Evolutionary conservation across 1,140 invertebrate genomes (phyloP).

Genomic region (Chionoecetes opilio): DNA sequence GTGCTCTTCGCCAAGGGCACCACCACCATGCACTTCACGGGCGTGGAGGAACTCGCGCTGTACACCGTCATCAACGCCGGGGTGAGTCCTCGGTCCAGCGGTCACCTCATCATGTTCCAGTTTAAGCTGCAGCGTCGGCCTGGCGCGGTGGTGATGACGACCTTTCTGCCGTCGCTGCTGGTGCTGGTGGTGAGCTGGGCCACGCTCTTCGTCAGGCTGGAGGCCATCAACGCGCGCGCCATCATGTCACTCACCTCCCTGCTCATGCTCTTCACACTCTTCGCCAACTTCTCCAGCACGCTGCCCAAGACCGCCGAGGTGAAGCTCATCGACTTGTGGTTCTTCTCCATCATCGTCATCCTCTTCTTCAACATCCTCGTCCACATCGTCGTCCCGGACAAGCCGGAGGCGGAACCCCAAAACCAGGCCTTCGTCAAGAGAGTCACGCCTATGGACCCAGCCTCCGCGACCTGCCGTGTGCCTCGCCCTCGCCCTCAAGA

Average conservation of each 20-base stretch:
- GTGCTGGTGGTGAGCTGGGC: conserved; percentile 52
- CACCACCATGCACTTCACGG: conserved; percentile 11
- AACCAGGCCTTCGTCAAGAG: no score
- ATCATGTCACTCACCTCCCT: conserved; percentile 74
- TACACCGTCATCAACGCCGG: conserved; percentile 39
- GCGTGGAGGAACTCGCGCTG: conserved; percentile 11
- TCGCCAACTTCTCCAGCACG: conserved; percentile 55
- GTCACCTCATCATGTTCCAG: conserved; percentile 34
- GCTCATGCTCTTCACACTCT: conserved; percentile 75
- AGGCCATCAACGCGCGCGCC: conserved; percentile 50
- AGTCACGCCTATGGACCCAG: not conserved
- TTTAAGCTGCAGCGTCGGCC: conserved; percentile 41
- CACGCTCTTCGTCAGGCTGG: conserved; percentile 61
- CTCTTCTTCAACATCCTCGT: conserved; percentile 69
- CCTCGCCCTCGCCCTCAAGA: not conserved
- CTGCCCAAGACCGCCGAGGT: conserved; percentile 64
- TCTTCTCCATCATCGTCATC: conserved; percentile 68
- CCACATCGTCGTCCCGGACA: conserved; percentile 58
- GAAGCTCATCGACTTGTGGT: conserved; percentile 75
- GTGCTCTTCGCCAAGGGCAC: not conserved
- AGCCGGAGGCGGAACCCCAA: not conserved
- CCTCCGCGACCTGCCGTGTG: not conserved
- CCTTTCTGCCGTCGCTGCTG: conserved; percentile 68
- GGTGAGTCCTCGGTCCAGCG: not conserved
- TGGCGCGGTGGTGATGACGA: conserved; percentile 49